Conservation (phyloP, 2,888 invertebrate species). For the Drosophila merina region DNA sequence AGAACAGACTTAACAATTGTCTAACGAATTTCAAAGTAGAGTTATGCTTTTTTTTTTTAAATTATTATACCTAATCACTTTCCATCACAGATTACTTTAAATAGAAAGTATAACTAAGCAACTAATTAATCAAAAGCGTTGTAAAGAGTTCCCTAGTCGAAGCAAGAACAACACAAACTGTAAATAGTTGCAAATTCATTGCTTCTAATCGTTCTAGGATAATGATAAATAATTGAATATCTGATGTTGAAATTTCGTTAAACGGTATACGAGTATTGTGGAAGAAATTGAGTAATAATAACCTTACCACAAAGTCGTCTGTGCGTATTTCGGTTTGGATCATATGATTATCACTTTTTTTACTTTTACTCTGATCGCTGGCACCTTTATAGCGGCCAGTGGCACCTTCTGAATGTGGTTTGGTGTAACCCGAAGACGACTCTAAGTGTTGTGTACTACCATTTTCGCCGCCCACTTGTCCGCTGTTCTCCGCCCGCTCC, state of each 20-base stretch:
- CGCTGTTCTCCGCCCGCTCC: conserved; percentile 68
- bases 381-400: conserved; percentile 19
- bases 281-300: conserved; percentile 84
- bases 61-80: neutral
- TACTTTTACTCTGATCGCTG: conserved; percentile 80
- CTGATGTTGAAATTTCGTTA: conserved; percentile 40
- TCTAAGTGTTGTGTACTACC: conserved; percentile 73
- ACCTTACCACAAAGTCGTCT: conserved; percentile 88
- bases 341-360: conserved; percentile 84
- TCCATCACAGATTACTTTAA: conserved; percentile 1
- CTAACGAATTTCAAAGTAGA: neutral
- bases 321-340: conserved; percentile 88
- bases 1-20: neutral
- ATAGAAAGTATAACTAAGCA: neutral
- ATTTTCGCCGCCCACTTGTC: conserved; percentile 53
- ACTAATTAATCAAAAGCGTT: neutral
- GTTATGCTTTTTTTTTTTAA: too few relatives aligned
- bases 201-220: conserved; percentile 23
- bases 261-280: conserved; percentile 44
- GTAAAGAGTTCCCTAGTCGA: neutral
- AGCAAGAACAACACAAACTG: conserved; percentile 14
- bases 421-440: conserved; percentile 54
- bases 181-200: conserved; percentile 3
- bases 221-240: conserved; percentile 32
- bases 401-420: conserved; percentile 20